Percentiles rank a stretch among this genome's conserved stretches.
phyloP scores from a whole-genome alignment of 2,113 vertebrate species.

The Orthonyx spaldingii region DNA sequence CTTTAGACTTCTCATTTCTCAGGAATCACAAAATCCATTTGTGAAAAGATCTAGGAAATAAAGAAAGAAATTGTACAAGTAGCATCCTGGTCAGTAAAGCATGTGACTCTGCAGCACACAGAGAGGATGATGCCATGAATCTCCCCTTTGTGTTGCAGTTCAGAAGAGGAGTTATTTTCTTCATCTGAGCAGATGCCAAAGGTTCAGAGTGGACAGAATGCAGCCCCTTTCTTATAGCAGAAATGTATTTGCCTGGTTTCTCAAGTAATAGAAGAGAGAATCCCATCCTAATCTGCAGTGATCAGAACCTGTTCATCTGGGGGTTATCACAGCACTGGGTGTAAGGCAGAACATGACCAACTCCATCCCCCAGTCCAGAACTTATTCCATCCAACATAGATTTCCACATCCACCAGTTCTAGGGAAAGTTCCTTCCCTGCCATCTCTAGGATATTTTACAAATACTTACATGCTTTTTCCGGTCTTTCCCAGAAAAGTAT shows the following conservation, averaged over 20 bases:
- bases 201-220: neutral
- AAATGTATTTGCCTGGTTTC: neutral
- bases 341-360: neutral
- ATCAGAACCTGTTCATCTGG: neutral
- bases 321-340: neutral
- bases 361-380: neutral
- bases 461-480: neutral
- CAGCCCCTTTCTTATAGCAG: neutral
- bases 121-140: neutral
- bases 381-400: neutral
- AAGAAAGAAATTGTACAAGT: conserved; percentile 3
- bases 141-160: conserved; percentile 14
- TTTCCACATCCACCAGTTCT: neutral
- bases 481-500: neutral
- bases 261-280: neutral
- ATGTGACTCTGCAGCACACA: neutral
- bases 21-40: conserved; percentile 27
- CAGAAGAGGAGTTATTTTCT: conserved; percentile 13
- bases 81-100: neutral
- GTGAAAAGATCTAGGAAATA: conserved; percentile 14
- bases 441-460: neutral
- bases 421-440: neutral
- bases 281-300: neutral
- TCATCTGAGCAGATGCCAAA: neutral
- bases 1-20: neutral